phyloP scores from a whole-genome alignment of 2,113 vertebrate species.

The Pimephales promelas region DNA sequence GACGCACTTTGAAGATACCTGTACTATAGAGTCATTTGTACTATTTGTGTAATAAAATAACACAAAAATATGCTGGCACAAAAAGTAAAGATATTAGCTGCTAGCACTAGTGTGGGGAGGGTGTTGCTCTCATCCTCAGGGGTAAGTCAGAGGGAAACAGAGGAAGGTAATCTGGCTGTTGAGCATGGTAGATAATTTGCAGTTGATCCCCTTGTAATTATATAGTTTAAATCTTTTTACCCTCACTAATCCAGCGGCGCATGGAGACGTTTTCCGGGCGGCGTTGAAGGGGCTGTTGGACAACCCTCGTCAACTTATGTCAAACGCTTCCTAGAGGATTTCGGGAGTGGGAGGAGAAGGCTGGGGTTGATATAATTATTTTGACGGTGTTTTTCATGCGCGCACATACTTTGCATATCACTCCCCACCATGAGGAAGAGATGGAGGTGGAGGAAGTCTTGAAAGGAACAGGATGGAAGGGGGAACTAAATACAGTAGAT shows the following conservation, averaged over 20 bases:
- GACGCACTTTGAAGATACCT: constrained; percentile 78
- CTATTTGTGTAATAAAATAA: constrained; percentile 74
- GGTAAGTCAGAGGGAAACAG: constrained; percentile 59
- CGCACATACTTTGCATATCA: constrained; percentile 65
- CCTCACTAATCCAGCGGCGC: constrained; percentile 80
- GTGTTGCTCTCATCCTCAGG: constrained; percentile 41
- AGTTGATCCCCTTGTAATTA: constrained; percentile 90
- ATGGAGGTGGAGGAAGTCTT: constrained; percentile 54
- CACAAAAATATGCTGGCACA: constrained; percentile 72
- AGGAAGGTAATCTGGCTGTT: constrained; percentile 87
- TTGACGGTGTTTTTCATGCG: constrained; percentile 68
- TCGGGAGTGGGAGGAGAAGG: constrained; percentile 60
- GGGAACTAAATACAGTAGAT: not conserved
- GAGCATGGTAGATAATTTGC: constrained; percentile 86
- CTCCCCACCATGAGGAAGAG: constrained; percentile 65
- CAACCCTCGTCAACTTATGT: constrained; percentile 61
- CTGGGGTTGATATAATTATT: constrained; percentile 69
- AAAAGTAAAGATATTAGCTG: constrained; percentile 84
- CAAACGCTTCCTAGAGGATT: constrained; percentile 60
- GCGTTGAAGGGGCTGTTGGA: constrained; percentile 58
- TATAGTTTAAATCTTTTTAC: constrained; percentile 88
- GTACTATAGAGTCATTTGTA: constrained; percentile 70
- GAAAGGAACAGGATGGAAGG: constrained; percentile 41
- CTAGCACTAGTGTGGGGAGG: constrained; percentile 77
- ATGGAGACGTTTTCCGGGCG: constrained; percentile 69